Base-by-base conservation (phyloP, 1,140 invertebrate species). In the Pseudomyrmex sp. region DNA sequence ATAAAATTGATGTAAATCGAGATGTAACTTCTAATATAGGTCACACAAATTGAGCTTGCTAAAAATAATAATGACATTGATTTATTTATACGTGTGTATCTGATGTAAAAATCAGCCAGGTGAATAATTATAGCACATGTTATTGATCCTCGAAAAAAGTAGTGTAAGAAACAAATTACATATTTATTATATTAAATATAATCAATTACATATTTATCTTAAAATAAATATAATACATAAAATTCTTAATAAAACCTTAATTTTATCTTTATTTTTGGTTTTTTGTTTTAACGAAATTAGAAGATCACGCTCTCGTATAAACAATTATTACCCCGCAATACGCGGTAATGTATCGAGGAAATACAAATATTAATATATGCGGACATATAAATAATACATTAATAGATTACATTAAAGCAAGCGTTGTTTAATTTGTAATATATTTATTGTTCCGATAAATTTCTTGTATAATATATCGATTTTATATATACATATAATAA, bases 111-210 rank as follows among this genome's bases (percentile, higher is more conserved):
- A n/a, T 63, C 13, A 35, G 15, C 0, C 5, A 26, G 1, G 1
- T 9, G 62, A 8, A 65, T 44, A 44, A 65, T 65, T 65, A 15
- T 65, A 15, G n/a, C 2, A 15, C 3, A n/a, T 65, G 15, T 65
- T 63, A 63, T 63, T 63, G 23, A 63, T 63, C 62, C 8, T 65
- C 35, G 15, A 7, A n/a, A 65, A 20, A 65, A 44, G 18, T 18
- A 44, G 0, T 46, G 9, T n/a, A 4, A 65, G 35, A 65, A 65
- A 44, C 35, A 2, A 15, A 8, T 15, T 12, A 65, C n/a, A 44
- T 65, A 18, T 65, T 46, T 65, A n/a, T 46, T 44, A 15, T 1
- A 15, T 2, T 44, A 26, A 44, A 58, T 56, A 18, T 35, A 35
- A 35, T 35, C 35, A 35, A 35, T 35, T 35, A 35, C 35, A 35